Conservation (phyloP, 2,888 invertebrate species). For the Trileptium ribeirensis region DNA sequence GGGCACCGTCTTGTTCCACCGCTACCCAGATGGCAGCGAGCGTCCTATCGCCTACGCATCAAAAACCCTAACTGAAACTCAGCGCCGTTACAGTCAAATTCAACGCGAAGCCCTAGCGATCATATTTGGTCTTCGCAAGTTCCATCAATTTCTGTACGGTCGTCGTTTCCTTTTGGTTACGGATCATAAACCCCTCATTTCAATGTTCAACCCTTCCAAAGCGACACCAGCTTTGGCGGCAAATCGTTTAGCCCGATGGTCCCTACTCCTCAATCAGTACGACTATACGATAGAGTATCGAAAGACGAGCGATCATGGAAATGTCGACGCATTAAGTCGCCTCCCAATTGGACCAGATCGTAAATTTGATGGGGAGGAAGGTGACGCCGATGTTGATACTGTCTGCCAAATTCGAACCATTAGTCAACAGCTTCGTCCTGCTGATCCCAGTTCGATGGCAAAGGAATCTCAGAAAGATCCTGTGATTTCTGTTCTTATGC, state of each 20-base stretch:
- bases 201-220: constrained; percentile 24
- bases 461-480: constrained; percentile 6
- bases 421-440: background rate
- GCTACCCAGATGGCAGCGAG: background rate
- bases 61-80: background rate
- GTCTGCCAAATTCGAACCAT: background rate
- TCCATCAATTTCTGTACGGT: constrained; percentile 12
- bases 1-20: constrained; percentile 2
- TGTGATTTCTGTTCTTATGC: background rate
- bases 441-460: background rate
- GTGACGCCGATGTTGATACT: constrained; percentile 17
- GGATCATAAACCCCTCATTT: constrained; percentile 1
- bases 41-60: constrained; percentile 14
- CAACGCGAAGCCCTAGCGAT: background rate
- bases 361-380: constrained; percentile 25
- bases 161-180: background rate
- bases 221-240: constrained; percentile 32
- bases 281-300: constrained; percentile 3
- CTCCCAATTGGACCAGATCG: constrained; percentile 18
- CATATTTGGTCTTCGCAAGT: background rate
- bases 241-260: constrained; percentile 28
- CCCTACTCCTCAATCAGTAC: constrained; percentile 20
- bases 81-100: background rate
- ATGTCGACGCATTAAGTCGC: constrained; percentile 34
- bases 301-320: constrained; percentile 25